phyloP scores from a whole-genome alignment of 2,797 vertebrate genomes.

The Helostoma temminkii region DNA sequence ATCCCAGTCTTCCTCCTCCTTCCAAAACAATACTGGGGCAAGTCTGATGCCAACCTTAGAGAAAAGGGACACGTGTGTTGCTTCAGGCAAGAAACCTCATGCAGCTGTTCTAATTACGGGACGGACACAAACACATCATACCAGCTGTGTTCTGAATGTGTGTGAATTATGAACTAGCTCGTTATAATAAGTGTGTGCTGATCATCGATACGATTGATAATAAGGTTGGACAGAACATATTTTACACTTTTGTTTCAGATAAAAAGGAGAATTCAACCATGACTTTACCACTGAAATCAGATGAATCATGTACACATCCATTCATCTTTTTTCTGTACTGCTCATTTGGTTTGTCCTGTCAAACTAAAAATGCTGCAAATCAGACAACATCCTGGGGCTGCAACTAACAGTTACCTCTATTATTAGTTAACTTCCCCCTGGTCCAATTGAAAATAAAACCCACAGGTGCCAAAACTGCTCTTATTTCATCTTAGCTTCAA shows the following conservation, averaged over 20 bases:
- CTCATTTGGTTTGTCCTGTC: not conserved
- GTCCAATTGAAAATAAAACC: not conserved
- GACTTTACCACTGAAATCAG: constrained; percentile 1
- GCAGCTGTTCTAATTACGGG: constrained; percentile 54
- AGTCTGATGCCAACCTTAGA: constrained; percentile 26
- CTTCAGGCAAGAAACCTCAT: constrained; percentile 48
- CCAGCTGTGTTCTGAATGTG: constrained; percentile 32
- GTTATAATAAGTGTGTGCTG: not conserved
- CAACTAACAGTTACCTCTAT: too few species aligned
- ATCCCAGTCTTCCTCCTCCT: constrained; percentile 1
- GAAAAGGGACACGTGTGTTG: constrained; percentile 27
- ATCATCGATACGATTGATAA: too few species aligned
- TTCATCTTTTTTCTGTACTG: not conserved
- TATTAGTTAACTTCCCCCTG: too few species aligned
- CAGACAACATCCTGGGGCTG: too few species aligned
- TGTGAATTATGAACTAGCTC: not conserved
- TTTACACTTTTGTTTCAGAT: too few species aligned
- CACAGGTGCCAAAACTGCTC: not conserved
- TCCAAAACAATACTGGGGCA: constrained; percentile 31
- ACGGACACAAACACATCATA: constrained; percentile 21
- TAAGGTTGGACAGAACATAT: too few species aligned
- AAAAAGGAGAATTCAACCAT: not conserved
- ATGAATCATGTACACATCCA: not conserved
- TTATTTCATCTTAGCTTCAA: not conserved
- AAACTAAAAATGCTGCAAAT: not conserved